Conservation (phyloP, 2,113 vertebrate genomes). For the Dicentrarchus labrax region DNA sequence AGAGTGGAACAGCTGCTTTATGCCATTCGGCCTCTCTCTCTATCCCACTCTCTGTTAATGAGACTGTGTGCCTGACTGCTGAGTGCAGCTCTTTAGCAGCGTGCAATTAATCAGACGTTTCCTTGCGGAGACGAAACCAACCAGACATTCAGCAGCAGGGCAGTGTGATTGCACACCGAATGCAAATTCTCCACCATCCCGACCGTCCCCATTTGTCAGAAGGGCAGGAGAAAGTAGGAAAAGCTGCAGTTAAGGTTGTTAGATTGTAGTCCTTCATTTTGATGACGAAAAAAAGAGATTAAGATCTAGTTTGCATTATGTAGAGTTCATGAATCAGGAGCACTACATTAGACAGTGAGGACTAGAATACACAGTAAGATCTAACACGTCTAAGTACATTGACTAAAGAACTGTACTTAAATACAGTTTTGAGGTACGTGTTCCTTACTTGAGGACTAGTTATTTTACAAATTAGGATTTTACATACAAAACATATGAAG, state of each 20-base stretch:
- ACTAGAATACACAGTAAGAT: conserved; percentile 30
- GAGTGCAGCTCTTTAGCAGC: conserved; percentile 78
- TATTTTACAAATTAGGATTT: neutral
- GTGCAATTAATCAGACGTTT: conserved; percentile 83
- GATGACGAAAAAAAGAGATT: conserved; percentile 41
- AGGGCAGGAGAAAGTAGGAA: conserved; percentile 38
- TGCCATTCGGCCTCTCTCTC: conserved; percentile 7
- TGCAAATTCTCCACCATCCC: conserved; percentile 58
- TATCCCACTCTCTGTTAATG: conserved; percentile 74
- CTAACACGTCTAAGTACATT: conserved; percentile 12
- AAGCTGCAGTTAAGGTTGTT: conserved; percentile 49
- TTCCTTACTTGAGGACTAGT: neutral
- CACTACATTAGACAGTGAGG: neutral
- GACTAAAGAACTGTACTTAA: conserved; percentile 3
- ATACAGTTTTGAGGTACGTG: conserved; percentile 4
- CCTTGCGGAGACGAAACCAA: conserved; percentile 72
- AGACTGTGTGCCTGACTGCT: conserved; percentile 75
- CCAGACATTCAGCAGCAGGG: conserved; percentile 69
- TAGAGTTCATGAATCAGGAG: conserved; percentile 45
- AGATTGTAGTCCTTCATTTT: conserved; percentile 56
- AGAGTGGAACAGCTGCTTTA: conserved; percentile 64
- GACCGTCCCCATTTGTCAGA: conserved; percentile 51
- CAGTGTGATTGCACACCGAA: conserved; percentile 71
- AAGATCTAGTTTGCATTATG: conserved; percentile 43
- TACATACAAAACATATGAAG: neutral